phyloP scores from a whole-genome alignment of 2,797 vertebrate species.

The Echiichthys vipera region DNA sequence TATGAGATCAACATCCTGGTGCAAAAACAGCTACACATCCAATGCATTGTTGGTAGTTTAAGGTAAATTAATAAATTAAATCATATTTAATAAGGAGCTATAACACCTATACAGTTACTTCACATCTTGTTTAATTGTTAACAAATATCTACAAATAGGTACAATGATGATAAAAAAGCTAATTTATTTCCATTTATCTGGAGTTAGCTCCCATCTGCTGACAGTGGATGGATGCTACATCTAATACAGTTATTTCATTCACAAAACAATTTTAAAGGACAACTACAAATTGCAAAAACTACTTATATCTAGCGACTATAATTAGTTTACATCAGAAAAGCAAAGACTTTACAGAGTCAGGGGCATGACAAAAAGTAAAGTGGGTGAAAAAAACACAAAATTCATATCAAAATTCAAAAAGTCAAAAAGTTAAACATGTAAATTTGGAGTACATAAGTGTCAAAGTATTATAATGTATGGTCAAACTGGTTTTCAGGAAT shows the following conservation, averaged over 20 bases:
- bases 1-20: background rate
- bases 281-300: no score
- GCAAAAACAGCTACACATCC: background rate
- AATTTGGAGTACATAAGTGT: background rate
- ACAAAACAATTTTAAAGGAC: no score
- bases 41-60: background rate
- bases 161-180: background rate
- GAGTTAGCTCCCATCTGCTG: background rate
- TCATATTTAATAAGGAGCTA: background rate
- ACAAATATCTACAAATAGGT: background rate
- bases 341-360: background rate
- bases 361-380: background rate
- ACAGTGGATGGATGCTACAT: background rate
- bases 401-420: background rate
- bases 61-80: background rate
- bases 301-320: no score
- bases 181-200: background rate
- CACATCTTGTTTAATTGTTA: background rate
- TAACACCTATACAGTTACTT: background rate
- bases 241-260: no score
- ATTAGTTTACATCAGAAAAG: background rate
- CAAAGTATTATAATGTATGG: no score
- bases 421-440: no score
- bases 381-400: background rate
- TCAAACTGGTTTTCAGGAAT: background rate